Evolutionary conservation across 2,113 vertebrate species (phyloP).

Genomic region (Limnothrissa miodon): DNA sequence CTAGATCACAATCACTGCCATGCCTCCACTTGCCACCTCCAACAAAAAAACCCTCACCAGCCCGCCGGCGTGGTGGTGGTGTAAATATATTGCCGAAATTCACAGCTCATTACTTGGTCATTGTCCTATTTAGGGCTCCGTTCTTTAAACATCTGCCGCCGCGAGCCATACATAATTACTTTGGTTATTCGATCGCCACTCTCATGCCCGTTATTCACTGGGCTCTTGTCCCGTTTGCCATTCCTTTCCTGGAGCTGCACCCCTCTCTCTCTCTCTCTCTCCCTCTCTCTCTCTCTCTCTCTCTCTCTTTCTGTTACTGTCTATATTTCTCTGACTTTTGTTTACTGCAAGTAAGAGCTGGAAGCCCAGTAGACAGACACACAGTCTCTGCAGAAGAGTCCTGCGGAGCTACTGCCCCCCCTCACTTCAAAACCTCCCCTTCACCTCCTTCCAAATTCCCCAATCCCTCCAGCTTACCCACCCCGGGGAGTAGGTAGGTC

Average conservation of each 20-base stretch:
- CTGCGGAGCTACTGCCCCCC: neutral
- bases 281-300: conserved; percentile 1
- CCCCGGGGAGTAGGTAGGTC: conserved; percentile 51
- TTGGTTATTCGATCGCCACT: neutral
- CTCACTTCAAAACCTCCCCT: neutral
- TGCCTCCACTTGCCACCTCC: neutral
- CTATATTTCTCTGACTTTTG: neutral
- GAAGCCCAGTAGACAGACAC: neutral
- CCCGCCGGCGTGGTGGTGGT: neutral
- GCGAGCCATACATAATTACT: neutral
- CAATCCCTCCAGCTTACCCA: conserved; percentile 38
- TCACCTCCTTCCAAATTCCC: neutral
- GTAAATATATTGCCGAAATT: conserved; percentile 13
- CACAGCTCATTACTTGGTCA: conserved; percentile 10
- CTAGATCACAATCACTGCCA: neutral
- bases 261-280: neutral
- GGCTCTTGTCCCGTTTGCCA: neutral
- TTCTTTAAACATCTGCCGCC: neutral
- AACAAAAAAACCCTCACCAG: neutral
- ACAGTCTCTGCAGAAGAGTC: neutral
- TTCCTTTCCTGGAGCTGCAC: neutral
- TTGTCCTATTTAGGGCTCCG: conserved; percentile 11
- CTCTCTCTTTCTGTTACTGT: neutral
- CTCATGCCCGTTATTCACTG: neutral
- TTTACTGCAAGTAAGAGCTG: neutral